Evolutionary conservation across 2,113 vertebrate species (phyloP).

Genomic region (Fulmarus glacialis): DNA sequence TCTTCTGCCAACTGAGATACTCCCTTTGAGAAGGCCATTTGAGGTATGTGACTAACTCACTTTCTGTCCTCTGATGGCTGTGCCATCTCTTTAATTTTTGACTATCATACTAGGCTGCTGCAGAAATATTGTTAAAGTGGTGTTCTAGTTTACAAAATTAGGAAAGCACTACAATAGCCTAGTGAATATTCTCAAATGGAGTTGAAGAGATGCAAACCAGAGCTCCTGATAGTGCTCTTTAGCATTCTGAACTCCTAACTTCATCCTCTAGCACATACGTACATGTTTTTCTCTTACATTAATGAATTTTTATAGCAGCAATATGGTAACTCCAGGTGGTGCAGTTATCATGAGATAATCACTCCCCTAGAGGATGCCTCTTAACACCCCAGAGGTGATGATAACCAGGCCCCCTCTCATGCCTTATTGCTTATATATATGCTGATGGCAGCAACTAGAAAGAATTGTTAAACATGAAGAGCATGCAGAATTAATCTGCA

Average conservation of each 20-base stretch:
- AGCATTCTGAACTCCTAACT: constrained; percentile 51
- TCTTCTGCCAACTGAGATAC: constrained; percentile 27
- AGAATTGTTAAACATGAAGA: constrained; percentile 35
- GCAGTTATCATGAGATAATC: constrained; percentile 64
- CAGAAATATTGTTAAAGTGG: background rate
- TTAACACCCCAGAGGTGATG: constrained; percentile 44
- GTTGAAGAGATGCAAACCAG: background rate
- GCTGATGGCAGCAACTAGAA: constrained; percentile 60
- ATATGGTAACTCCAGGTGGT: constrained; percentile 71
- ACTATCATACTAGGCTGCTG: background rate
- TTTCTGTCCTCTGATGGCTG: background rate
- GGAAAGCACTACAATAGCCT: background rate
- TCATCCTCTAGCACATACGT: constrained; percentile 45
- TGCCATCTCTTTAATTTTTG: background rate
- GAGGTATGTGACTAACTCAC: background rate
- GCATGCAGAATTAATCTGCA: constrained; percentile 54
- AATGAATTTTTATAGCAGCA: constrained; percentile 66
- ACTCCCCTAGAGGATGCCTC: constrained; percentile 9
- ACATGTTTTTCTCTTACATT: constrained; percentile 46
- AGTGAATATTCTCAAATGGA: background rate
- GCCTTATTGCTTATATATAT: constrained; percentile 26
- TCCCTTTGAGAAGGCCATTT: constrained; percentile 20
- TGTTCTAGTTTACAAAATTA: constrained; percentile 15
- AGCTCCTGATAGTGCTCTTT: constrained; percentile 4
- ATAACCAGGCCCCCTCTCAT: background rate